Base-by-base conservation (phyloP, 2,888 invertebrate species). In the Brassicogethes aeneus region DNA sequence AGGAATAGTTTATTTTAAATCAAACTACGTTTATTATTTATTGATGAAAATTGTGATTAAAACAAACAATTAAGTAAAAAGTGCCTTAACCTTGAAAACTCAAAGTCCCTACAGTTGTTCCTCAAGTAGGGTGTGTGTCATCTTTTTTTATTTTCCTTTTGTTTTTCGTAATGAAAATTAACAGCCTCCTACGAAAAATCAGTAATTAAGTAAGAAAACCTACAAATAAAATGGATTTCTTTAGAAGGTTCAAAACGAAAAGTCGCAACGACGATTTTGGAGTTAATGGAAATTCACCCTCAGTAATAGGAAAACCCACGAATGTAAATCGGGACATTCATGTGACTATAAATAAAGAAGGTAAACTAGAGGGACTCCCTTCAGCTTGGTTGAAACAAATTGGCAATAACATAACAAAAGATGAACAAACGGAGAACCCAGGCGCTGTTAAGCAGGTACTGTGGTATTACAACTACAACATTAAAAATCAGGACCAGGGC, bases 361-460 rank as follows among this genome's bases (percentile, higher is more conserved):
- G 93, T 0, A 78, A 82, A 64, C 70, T 94, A 53, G 86, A 86
- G 55, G 94, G 94, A 0, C 70, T 95, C 34, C 94, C 94, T 0
- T 75, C 79, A 17, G 77, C 88, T 16, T 92, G 92, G 92, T 70
- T 82, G 42, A 72, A 82, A 36, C 73, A 89, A 39, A 74, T 94
- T 52, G 81, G 87, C 57, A 78, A 83, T 12, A 86, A 90, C 62
- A 87, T 94, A 50, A 85, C 89, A 29, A 79, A 83, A 55, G 85
- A 82, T 31, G 93, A 93, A 62, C 90, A 92, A 67, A 79, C 83
- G 64, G 81, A 90, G 56, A 89, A 95, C 70, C 94, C 94, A 2
- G 80, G 82, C 56, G 92, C 92, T 29, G 91, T 91, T 1, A 79
- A 91, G 41, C 87, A 90, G 61, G 95, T 94, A 16, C 79, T 95